A percentile compares a stretch with the other conserved stretches of the same genome.
Evolutionary conservation across 1,140 invertebrate species (phyloP).

Genomic region (Mesaphorura yosii): DNA sequence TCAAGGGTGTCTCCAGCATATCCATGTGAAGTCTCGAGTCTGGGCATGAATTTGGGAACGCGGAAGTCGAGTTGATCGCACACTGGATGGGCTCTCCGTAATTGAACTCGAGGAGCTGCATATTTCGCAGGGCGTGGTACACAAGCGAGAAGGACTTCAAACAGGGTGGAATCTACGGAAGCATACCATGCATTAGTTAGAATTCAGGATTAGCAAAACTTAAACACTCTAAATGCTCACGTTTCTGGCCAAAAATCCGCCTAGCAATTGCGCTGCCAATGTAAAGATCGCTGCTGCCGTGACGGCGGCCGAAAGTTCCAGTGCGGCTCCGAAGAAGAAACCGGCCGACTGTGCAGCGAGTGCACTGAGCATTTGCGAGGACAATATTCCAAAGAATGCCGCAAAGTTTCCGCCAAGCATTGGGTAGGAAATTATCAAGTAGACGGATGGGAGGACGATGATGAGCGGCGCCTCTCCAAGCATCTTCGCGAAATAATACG

Average conservation of each 20-base stretch:
- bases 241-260: constrained; percentile 67
- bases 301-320: constrained; percentile 63
- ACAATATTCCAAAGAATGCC: constrained; percentile 54
- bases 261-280: constrained; percentile 65
- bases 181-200: not conserved
- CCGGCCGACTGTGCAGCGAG: constrained; percentile 71
- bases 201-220: not conserved
- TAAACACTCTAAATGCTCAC: constrained; percentile 45
- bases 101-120: constrained; percentile 71
- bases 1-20: not conserved
- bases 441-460: constrained; percentile 62
- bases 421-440: constrained; percentile 66
- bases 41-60: constrained; percentile 9
- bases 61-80: not conserved
- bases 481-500: constrained; percentile 77
- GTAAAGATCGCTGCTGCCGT: constrained; percentile 69
- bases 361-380: constrained; percentile 62
- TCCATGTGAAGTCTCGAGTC: not conserved
- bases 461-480: constrained; percentile 55
- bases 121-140: constrained; percentile 73
- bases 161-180: constrained; percentile 25
- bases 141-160: constrained; percentile 45
- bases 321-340: constrained; percentile 67
- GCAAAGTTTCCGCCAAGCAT: constrained; percentile 54
- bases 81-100: constrained; percentile 38